These are phyloP conservation scores for Sturnus vulgaris DNA, from an alignment of 2,113 vertebrate genomes.

Conservation along the genomic window DNA sequence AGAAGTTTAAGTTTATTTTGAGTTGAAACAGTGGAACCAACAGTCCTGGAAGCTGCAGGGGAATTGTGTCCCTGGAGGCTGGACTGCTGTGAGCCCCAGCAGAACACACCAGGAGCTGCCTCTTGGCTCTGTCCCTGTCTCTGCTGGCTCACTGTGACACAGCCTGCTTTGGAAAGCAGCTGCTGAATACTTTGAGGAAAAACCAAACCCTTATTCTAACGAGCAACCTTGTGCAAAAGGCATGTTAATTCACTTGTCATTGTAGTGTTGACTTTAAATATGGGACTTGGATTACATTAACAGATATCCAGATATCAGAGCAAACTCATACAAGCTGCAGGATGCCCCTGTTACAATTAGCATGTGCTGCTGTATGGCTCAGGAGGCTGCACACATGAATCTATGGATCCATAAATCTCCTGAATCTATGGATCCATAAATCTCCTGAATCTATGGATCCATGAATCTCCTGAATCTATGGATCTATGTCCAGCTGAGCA, in stretches of 20 bases:
- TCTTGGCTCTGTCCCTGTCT: neutral
- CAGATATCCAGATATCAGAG: neutral
- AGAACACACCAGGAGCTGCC: neutral
- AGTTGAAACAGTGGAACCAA: neutral
- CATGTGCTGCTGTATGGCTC: neutral
- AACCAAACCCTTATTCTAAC: neutral
- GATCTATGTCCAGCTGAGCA: neutral
- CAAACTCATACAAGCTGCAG: neutral
- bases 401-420: neutral
- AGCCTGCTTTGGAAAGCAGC: neutral
- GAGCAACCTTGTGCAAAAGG: neutral
- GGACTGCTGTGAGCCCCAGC: neutral
- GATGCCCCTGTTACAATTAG: rapidly evolving
- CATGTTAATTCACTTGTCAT: neutral
- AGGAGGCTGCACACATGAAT: neutral
- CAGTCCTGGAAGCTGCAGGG: neutral
- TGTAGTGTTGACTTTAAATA: neutral
- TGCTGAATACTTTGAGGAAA: neutral
- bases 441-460: too few species aligned
- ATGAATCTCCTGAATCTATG: neutral
- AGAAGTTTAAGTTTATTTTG: neutral
- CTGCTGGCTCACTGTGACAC: neutral
- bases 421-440: neutral
- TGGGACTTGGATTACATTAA: neutral
- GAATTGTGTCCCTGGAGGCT: neutral